These are phyloP conservation scores for Archivesica marissinica DNA, from an alignment of 1,140 invertebrate species.

Conservation along the genomic window DNA sequence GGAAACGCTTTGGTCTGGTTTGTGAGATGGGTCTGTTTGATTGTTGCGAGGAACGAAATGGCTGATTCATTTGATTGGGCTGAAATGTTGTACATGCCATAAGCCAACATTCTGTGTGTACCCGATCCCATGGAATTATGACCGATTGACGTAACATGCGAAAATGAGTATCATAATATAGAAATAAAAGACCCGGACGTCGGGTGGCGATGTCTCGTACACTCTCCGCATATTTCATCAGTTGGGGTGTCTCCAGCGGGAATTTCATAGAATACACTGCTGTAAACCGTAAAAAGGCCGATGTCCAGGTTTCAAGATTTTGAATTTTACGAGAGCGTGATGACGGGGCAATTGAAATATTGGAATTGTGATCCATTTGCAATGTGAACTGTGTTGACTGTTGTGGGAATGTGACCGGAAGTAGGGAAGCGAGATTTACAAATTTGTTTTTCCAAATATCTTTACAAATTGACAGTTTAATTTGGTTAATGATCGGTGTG, in stretches of 20 bases:
- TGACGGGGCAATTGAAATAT: neutral
- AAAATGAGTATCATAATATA: constrained; percentile 26
- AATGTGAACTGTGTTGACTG: neutral
- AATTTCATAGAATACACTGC: neutral
- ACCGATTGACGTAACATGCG: neutral
- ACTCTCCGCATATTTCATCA: constrained; percentile 19
- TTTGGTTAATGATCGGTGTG: neutral
- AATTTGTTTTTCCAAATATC: neutral
- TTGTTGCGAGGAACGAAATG: constrained; percentile 5
- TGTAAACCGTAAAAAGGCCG: constrained; percentile 1
- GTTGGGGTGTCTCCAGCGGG: neutral
- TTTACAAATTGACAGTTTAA: neutral
- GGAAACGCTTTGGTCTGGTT: neutral
- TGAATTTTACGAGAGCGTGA: neutral
- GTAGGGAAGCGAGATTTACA: neutral
- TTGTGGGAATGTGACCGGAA: neutral
- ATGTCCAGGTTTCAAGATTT: neutral
- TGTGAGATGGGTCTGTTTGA: neutral
- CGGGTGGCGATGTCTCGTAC: constrained; percentile 13
- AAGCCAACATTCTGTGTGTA: constrained; percentile 13
- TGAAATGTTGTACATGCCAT: constrained; percentile 32
- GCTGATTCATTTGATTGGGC: neutral
- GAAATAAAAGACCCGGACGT: neutral
- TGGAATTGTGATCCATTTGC: neutral
- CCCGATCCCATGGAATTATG: neutral